Evolutionary conservation across 2,113 vertebrate species (phyloP).

Genomic region (Speoplatyrhinus poulsoni): DNA sequence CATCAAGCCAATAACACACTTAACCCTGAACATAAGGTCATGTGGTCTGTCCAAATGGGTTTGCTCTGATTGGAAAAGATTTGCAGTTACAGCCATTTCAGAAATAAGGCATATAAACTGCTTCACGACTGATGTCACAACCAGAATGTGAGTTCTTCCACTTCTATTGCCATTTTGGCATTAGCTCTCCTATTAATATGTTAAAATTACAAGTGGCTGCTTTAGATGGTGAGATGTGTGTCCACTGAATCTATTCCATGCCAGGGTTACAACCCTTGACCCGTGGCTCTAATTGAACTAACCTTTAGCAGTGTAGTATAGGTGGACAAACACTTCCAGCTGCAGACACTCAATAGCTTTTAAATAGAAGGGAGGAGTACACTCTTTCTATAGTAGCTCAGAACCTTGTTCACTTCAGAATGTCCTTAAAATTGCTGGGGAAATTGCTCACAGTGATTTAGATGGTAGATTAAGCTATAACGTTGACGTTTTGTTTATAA

Average conservation of each 20-base stretch:
- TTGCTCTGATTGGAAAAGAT: background rate
- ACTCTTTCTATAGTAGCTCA: conserved; percentile 5
- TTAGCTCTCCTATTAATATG: too few relatives aligned
- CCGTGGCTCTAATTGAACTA: conserved; percentile 55
- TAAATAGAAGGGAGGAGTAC: conserved; percentile 43
- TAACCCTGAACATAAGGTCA: conserved; percentile 15
- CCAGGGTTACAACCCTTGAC: conserved; percentile 56
- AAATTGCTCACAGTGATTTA: conserved; percentile 14
- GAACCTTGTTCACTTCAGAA: conserved; percentile 33
- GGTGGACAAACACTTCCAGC: conserved; percentile 69
- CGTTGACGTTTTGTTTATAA: background rate
- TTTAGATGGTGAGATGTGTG: conserved; percentile 20
- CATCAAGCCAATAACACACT: conserved; percentile 5
- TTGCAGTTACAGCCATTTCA: too few relatives aligned
- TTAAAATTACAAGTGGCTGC: too few relatives aligned
- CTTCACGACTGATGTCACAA: too few relatives aligned
- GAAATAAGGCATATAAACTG: too few relatives aligned
- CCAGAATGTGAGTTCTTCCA: too few relatives aligned
- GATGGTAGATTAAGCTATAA: background rate
- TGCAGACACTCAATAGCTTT: conserved; percentile 59
- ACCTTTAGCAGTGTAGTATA: conserved; percentile 49
- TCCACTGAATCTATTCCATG: conserved; percentile 59
- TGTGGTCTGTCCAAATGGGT: background rate
- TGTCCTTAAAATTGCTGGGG: conserved; percentile 51
- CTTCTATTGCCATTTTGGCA: too few relatives aligned